Percentiles rank a stretch among this genome's conserved stretches.
These are phyloP conservation scores for Leptodactylus fuscus DNA, from an alignment of 2,113 vertebrate species.

Conservation along the genomic window DNA sequence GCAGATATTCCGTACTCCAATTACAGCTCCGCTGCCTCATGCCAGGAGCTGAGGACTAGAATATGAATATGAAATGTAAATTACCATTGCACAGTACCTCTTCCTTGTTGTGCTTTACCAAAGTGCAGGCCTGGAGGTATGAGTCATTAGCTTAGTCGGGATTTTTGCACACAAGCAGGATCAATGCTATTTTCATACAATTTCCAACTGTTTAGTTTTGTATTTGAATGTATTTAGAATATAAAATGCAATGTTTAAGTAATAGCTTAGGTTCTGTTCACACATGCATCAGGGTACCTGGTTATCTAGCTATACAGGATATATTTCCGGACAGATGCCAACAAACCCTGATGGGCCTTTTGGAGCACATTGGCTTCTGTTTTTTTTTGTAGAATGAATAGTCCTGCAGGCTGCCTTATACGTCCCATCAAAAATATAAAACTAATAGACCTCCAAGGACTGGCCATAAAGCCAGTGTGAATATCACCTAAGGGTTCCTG, in stretches of 20 bases:
- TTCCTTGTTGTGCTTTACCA: background rate
- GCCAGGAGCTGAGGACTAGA: background rate
- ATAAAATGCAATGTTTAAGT: background rate
- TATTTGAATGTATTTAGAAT: background rate
- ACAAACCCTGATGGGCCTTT: background rate
- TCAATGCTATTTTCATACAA: background rate
- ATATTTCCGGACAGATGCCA: background rate
- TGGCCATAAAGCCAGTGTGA: no score
- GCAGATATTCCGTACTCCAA: conserved; percentile 20
- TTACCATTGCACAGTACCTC: background rate
- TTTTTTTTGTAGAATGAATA: background rate
- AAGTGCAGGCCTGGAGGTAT: background rate
- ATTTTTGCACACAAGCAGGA: background rate
- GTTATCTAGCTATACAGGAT: background rate
- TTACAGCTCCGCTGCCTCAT: background rate
- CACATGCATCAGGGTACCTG: background rate
- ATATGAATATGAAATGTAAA: background rate
- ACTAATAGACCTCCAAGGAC: no score
- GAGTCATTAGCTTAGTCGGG: background rate
- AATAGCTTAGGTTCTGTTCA: background rate
- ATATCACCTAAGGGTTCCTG: no score
- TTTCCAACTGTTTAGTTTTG: background rate
- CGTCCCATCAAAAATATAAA: no score
- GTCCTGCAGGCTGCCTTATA: no score
- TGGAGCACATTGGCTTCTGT: no score